Percentiles rank a stretch among this genome's conserved stretches.
Conservation (phyloP, 2,888 invertebrate species). For the Horisme vitalbata region DNA sequence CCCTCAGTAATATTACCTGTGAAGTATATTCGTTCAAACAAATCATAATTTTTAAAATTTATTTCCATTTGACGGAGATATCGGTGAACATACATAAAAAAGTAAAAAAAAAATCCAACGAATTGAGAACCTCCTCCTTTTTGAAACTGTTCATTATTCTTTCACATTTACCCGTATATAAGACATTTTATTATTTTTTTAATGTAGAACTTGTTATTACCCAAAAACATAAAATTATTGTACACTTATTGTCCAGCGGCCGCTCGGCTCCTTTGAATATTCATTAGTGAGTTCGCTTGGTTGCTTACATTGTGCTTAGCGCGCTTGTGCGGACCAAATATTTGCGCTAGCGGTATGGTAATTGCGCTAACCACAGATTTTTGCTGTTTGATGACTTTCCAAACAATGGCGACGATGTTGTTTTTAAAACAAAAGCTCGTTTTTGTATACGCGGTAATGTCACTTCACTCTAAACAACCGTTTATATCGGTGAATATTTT, state of each 20-base stretch:
- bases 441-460: constrained; percentile 1
- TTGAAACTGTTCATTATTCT: too few relatives aligned
- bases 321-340: constrained; percentile 15
- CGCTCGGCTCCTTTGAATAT: constrained; percentile 16
- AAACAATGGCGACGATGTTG: constrained; percentile 20
- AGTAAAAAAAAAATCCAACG: too few relatives aligned
- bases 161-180: too few relatives aligned
- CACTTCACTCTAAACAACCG: background rate
- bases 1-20: too few relatives aligned
- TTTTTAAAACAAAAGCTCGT: constrained; percentile 5
- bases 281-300: constrained; percentile 14
- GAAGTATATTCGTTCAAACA: too few relatives aligned
- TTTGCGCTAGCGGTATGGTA: constrained; percentile 4
- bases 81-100: too few relatives aligned
- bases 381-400: constrained; percentile 24
- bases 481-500: background rate
- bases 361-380: constrained; percentile 20
- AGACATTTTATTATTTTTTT: background rate
- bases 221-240: constrained; percentile 6
- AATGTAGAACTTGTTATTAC: constrained; percentile 1
- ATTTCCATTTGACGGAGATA: too few relatives aligned
- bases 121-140: too few relatives aligned
- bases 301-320: constrained; percentile 13
- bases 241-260: constrained; percentile 1
- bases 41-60: too few relatives aligned